Conservation (phyloP, 2,797 vertebrate genomes). For the Falco columbarius region DNA sequence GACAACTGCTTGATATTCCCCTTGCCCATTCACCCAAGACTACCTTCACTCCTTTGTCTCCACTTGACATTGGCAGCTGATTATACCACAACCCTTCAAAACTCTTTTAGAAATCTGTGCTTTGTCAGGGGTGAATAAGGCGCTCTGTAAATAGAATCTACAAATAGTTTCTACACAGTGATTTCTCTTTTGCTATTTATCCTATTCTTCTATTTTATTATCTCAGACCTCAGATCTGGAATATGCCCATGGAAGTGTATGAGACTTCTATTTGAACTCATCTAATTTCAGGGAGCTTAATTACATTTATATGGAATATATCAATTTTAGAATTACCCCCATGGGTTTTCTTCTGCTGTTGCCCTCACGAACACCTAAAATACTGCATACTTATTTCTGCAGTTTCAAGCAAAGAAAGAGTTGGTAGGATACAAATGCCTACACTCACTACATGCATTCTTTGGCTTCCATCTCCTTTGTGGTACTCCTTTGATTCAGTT, state of each 20-base stretch:
- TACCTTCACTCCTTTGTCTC: conserved; percentile 28
- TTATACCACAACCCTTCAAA: conserved; percentile 30
- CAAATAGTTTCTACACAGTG: background rate
- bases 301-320: background rate
- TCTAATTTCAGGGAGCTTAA: background rate
- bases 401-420: background rate
- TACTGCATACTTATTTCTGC: background rate
- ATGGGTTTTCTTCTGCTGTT: background rate
- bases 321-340: background rate
- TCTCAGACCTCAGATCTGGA: background rate
- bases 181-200: background rate
- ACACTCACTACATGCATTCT: background rate
- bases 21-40: conserved; percentile 8
- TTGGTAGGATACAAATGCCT: background rate
- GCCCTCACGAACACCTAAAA: background rate
- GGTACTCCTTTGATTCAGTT: background rate
- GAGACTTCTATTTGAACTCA: background rate
- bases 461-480: background rate
- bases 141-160: conserved; percentile 13
- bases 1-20: conserved; percentile 17
- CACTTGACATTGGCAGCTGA: conserved; percentile 20
- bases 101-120: conserved; percentile 27
- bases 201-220: background rate
- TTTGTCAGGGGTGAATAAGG: conserved; percentile 20
- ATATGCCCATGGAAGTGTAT: background rate